Base-by-base conservation (phyloP, 2,888 invertebrate genomes). In the Euplagia quadripunctaria region DNA sequence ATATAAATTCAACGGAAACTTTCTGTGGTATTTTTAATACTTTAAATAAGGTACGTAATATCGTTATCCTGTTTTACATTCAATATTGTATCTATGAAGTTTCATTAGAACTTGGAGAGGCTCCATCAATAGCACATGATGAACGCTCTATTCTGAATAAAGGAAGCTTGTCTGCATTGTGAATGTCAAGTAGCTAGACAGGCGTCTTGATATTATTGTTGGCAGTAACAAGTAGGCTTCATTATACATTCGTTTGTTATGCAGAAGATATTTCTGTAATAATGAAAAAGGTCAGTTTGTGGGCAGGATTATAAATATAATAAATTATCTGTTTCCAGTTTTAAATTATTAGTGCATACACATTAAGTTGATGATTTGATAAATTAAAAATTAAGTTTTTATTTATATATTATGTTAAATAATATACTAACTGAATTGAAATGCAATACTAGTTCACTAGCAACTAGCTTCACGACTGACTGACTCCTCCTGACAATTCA, bases 121-220 rank as follows among this genome's bases (percentile, higher is more conserved):
- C 69, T 70, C 63, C 63, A 64, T 70, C 69, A 43, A 42, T 55
- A 55, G 69, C 49, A 49, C 20, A 51, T 14, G 46, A 41, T 63
- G 63, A 70, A 70, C 49, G 41, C n/a, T 41, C 61, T 70, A 31
- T 49, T 42, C n/a, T 61, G 43, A 61, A 49, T 69, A 20, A 49
- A 61, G 43, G 61, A 20, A 61, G 31, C 61, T 46, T 17, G 46
- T 14, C 68, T 46, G 46, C 20, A 20, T 46, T 43, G 4, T 46
- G 68, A 69, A 61, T 68, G 43, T 61, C 43, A 68, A 68, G 42
- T 42, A 64, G 64, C 8, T 11, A 17, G 64, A 43, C 64, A 64
- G n/a, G 42, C 17, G 17, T 31, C 61, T 61, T 61, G 61, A 61
- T 61, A 43, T 42, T n/a, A 64, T 64, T 42, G 42, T 64, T 64